phyloP scores from a whole-genome alignment of 1,140 invertebrate genomes.

The Drosophila simulans region DNA sequence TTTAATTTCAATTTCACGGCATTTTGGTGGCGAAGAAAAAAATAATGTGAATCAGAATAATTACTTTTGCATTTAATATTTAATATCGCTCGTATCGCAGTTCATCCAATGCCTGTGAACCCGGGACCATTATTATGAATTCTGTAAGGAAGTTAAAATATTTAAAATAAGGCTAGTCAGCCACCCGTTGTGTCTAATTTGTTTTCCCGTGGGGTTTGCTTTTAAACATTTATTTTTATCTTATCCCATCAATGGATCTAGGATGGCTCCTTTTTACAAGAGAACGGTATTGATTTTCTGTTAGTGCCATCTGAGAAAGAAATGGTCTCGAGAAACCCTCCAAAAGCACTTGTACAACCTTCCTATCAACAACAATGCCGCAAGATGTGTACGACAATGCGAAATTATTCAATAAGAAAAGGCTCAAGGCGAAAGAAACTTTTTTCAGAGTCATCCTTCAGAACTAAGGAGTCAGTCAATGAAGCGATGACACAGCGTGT shows the following conservation, averaged over 20 bases:
- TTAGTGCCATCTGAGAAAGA: constrained; percentile 23
- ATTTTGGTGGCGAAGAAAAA: constrained; percentile 45
- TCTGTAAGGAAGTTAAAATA: neutral
- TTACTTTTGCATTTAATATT: constrained; percentile 49
- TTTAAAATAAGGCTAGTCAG: neutral
- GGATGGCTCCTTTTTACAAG: constrained; percentile 13
- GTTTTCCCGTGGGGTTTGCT: constrained; percentile 6
- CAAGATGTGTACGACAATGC: constrained; percentile 28
- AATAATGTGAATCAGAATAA: constrained; percentile 54
- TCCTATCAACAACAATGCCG: constrained; percentile 9
- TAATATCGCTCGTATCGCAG: constrained; percentile 20
- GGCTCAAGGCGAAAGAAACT: constrained; percentile 6
- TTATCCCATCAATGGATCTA: constrained; percentile 15
- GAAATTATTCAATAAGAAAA: constrained; percentile 26
- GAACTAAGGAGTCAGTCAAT: constrained; percentile 47
- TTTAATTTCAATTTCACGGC: constrained; percentile 64
- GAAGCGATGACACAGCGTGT: constrained; percentile 73
- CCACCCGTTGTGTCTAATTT: neutral
- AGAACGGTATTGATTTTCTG: constrained; percentile 37
- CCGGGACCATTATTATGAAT: neutral
- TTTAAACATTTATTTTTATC: constrained; percentile 36
- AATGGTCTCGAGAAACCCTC: constrained; percentile 1
- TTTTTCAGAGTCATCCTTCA: constrained; percentile 6
- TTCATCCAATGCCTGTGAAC: neutral
- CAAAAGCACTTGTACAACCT: constrained; percentile 1